Base-by-base conservation (phyloP, 2,797 vertebrate genomes). In the Takifugu rubripes region DNA sequence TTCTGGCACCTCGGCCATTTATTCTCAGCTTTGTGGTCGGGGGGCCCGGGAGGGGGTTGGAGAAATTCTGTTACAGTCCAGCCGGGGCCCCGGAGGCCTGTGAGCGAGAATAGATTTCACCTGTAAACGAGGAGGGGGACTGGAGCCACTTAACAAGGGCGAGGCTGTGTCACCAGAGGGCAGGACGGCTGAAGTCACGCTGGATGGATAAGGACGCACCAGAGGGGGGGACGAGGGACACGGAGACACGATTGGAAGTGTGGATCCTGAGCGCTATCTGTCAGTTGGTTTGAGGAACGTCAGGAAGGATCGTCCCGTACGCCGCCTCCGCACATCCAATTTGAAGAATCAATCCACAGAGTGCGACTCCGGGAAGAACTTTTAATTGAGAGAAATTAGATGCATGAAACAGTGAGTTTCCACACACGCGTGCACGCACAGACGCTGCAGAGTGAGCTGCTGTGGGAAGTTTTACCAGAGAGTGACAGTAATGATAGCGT, bases 21-120 rank as follows among this genome's bases (percentile, higher is more conserved):
- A 98, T 98, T 96, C 95, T 98, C 93, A 90, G 94, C 94, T 95
- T 95, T 96, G 96, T 92, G 94, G 96, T 95, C 90, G 92, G 92
- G 76, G 16, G 79, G 95, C 95, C 94, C 91, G 21, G 21, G 21
- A 93, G 90, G 92, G 94, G 94, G 94, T 93, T 72, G 64, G 89
- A 96, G 95, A 97, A 98, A 97, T 97, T 98, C 95, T 97, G 94
- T 98, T 97, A 98, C 94, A 96, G 95, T 95, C 94, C 94, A 94
- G 92, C 92, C 70, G 89, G 84, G 79, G 94, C 96, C 96, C 93
- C 89, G 93, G 95, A 31, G 96, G 94, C 86, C 94, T 94, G 94
- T 95, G 94, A 94, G 94, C 93, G 95, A 94, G 95, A 96, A 98
- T 95, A 94, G 95, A 97, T 98, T 96, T 97, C 94, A 98, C 95